Evolutionary conservation across 2,797 vertebrate genomes (phyloP).

Genomic region (Notolepis coatsorum): DNA sequence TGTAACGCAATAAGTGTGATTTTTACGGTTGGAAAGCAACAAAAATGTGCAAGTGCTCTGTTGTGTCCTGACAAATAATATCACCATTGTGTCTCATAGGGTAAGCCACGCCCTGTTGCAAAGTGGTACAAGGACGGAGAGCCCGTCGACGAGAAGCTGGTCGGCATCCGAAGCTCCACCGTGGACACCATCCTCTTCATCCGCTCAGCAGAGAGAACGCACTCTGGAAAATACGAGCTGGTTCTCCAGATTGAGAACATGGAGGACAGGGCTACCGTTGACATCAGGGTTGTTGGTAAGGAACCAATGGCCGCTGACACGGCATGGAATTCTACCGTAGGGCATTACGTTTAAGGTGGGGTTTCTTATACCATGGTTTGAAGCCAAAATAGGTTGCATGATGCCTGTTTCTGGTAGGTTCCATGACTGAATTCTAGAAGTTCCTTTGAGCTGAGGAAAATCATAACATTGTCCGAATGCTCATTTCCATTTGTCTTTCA

Average conservation of each 20-base stretch:
- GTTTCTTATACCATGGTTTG: no score
- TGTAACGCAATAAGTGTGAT: no score
- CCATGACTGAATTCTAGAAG: no score
- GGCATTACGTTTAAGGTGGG: no score
- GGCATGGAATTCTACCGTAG: background rate
- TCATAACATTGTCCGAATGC: no score
- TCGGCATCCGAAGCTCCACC: constrained; percentile 82
- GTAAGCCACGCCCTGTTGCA: constrained; percentile 88
- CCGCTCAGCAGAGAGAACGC: constrained; percentile 85
- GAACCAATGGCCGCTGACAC: background rate
- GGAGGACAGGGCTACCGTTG: constrained; percentile 85
- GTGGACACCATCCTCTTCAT: constrained; percentile 91
- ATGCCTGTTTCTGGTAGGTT: no score
- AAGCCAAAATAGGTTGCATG: no score
- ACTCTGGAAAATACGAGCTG: constrained; percentile 90
- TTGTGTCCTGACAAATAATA: background rate
- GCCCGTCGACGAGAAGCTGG: constrained; percentile 80
- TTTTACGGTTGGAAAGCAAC: no score
- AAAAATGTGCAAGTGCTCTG: no score
- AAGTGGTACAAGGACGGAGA: constrained; percentile 88
- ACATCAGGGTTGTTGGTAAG: constrained; percentile 87
- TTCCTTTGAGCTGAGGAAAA: no score
- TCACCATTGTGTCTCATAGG: constrained; percentile 68
- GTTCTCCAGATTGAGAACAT: constrained; percentile 89
- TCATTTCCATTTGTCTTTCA: no score